These are phyloP conservation scores for Araneus ventricosus DNA, from an alignment of 1,140 invertebrate species.

Conservation along the genomic window DNA sequence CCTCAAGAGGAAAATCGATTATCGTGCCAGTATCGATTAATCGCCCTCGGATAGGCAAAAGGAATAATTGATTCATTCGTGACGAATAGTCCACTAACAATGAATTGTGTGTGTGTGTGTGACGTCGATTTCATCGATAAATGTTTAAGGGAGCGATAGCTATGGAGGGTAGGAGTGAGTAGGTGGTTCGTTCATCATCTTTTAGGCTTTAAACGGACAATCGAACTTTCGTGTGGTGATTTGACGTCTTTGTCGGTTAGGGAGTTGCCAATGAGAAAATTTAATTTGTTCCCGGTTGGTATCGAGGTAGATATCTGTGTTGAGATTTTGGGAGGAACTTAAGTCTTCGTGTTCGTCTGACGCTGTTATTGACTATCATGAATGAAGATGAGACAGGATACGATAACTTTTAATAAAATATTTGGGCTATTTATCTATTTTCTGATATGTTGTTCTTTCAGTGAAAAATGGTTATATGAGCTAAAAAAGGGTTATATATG, in stretches of 20 bases:
- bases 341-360: no score
- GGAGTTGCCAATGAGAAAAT: neutral
- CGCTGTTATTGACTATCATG: no score
- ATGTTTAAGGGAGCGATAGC: neutral
- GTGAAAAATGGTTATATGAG: no score
- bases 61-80: constrained; percentile 43
- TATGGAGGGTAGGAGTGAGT: neutral
- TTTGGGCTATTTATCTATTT: no score
- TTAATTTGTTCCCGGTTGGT: neutral
- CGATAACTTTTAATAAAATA: no score
- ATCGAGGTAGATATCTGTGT: neutral
- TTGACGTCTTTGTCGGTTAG: neutral
- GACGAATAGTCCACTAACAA: constrained; percentile 17
- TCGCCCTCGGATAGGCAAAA: neutral
- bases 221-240: neutral
- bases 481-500: no score
- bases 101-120: neutral
- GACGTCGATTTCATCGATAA: constrained; percentile 33
- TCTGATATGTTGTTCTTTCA: no score
- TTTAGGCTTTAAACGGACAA: neutral
- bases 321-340: no score
- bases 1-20: constrained; percentile 41
- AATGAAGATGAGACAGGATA: no score
- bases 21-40: constrained; percentile 43
- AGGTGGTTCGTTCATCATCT: neutral